Conservation (phyloP, 2,888 invertebrate genomes). For the Euspilapteryx auroguttella region DNA sequence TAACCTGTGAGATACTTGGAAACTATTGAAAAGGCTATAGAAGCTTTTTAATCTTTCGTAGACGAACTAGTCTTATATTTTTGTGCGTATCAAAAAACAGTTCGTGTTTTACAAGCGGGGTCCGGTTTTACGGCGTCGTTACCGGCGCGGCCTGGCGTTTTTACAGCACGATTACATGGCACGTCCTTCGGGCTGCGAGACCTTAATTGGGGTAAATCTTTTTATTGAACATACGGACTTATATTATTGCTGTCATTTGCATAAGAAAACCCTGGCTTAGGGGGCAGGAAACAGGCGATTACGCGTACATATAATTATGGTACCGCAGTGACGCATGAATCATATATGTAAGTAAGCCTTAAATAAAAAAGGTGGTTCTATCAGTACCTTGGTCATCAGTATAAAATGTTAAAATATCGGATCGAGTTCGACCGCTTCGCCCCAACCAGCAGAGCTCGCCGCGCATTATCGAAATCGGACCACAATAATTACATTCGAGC, state of each 20-base stretch:
- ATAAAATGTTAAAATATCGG: slow-evolving; percentile 48
- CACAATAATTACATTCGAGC: slow-evolving; percentile 55
- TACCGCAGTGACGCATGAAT: too few species aligned
- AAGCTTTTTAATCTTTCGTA: too few species aligned
- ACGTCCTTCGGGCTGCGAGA: slow-evolving; percentile 17
- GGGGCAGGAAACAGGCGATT: too few species aligned
- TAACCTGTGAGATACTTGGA: too few species aligned
- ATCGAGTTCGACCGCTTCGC: slow-evolving; percentile 40
- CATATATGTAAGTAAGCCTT: too few species aligned
- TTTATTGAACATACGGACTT: slow-evolving; percentile 32
- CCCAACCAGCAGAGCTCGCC: slow-evolving; percentile 41
- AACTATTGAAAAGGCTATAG: too few species aligned
- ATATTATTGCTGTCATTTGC: too few species aligned
- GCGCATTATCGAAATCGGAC: slow-evolving; percentile 54
- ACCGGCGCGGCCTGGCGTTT: slow-evolving; percentile 39
- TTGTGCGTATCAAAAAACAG: slow-evolving; percentile 18
- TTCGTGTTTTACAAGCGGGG: slow-evolving; percentile 20
- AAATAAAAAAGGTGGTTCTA: slow-evolving; percentile 30
- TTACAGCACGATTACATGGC: slow-evolving; percentile 46
- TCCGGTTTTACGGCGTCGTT: slow-evolving; percentile 43
- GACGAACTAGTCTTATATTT: too few species aligned
- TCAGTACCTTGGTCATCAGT: slow-evolving; percentile 25
- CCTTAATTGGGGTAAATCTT: slow-evolving; percentile 47
- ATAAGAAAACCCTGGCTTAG: too few species aligned
- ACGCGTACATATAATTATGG: too few species aligned